A percentile compares a stretch with the other conserved stretches of the same genome.
phyloP scores from a whole-genome alignment of 2,113 vertebrate species.

The Daphoenositta chrysoptera region DNA sequence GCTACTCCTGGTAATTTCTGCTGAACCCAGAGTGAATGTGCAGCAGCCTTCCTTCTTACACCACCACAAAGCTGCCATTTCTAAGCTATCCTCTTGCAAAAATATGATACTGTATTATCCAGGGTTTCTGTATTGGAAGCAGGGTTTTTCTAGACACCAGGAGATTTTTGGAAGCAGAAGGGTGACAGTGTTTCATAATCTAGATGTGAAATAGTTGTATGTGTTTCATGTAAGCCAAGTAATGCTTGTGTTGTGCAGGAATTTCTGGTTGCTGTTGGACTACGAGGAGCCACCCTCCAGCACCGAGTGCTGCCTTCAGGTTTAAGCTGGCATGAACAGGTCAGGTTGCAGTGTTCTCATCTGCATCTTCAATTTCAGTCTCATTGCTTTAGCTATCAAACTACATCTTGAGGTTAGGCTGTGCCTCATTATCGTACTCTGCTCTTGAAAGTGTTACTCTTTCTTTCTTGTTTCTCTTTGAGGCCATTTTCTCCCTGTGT shows the following conservation, averaged over 20 bases:
- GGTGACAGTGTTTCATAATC: background rate
- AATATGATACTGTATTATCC: background rate
- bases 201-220: background rate
- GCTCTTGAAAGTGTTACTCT: background rate
- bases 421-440: background rate
- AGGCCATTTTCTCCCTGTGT: no score
- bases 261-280: slow-evolving; percentile 89
- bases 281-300: slow-evolving; percentile 91
- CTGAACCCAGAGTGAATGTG: background rate
- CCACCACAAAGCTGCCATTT: background rate
- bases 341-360: slow-evolving; percentile 31
- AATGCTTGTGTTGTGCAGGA: slow-evolving; percentile 73
- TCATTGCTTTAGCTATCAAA: background rate
- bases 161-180: background rate
- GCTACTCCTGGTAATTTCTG: background rate
- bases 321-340: slow-evolving; percentile 96
- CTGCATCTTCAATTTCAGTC: background rate
- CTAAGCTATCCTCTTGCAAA: background rate
- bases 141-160: background rate
- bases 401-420: background rate
- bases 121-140: background rate
- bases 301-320: slow-evolving; percentile 86
- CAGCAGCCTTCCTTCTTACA: background rate
- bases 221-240: background rate
- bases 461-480: background rate